phyloP scores from a whole-genome alignment of 2,888 invertebrate genomes.

The Trypoxylon attenuatum region DNA sequence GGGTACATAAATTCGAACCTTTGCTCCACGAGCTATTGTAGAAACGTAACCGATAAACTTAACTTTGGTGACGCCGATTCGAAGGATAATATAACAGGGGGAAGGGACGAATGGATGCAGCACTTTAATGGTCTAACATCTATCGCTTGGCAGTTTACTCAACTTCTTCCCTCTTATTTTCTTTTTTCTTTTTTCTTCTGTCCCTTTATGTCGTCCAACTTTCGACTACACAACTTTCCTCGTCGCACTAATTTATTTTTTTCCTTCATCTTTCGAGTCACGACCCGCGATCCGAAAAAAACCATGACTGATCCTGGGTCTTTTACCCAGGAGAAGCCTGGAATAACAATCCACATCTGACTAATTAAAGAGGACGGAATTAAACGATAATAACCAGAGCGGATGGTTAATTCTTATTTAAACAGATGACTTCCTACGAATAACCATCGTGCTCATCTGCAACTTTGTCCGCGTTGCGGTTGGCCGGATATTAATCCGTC shows the following conservation, averaged over 20 bases:
- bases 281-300: no score
- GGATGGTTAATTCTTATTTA: background rate
- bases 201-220: no score
- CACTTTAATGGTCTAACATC: slow-evolving; percentile 21
- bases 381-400: background rate
- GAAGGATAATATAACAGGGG: slow-evolving; percentile 29
- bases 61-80: slow-evolving; percentile 25
- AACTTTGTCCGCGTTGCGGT: background rate
- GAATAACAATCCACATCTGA: slow-evolving; percentile 24
- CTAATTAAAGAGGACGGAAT: slow-evolving; percentile 12
- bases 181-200: background rate
- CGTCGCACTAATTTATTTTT: slow-evolving; percentile 5
- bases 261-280: background rate
- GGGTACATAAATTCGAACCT: no score
- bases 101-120: no score
- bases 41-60: no score
- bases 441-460: background rate
- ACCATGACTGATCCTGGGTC: no score
- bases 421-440: background rate
- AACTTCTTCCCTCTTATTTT: slow-evolving; percentile 2
- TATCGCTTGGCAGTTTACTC: slow-evolving; percentile 13
- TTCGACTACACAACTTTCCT: background rate
- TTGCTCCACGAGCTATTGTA: no score
- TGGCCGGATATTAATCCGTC: background rate
- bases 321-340: no score